These are phyloP conservation scores for Peribatodes rhomboidaria DNA, from an alignment of 2,888 invertebrate species.

Conservation along the genomic window DNA sequence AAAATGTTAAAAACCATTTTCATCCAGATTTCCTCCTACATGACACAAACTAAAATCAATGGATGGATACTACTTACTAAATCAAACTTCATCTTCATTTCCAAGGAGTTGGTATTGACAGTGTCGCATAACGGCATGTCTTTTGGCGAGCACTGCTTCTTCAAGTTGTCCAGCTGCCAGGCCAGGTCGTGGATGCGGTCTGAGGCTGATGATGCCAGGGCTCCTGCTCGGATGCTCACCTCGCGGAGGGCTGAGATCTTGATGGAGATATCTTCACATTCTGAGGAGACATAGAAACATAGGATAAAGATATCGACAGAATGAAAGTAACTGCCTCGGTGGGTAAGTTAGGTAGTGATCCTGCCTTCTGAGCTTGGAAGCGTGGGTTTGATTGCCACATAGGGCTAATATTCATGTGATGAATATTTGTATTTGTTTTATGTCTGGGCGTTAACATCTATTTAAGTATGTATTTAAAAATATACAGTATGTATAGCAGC, in stretches of 20 bases:
- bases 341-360: no score
- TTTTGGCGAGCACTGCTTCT: conserved; percentile 89
- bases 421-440: no score
- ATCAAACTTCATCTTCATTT: conserved; percentile 88
- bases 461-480: no score
- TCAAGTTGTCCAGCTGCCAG: conserved; percentile 85
- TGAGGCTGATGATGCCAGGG: conserved; percentile 83
- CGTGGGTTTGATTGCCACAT: no score
- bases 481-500: no score
- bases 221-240: conserved; percentile 84
- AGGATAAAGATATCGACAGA: not conserved
- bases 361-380: no score
- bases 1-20: no score
- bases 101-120: conserved; percentile 90
- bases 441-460: no score
- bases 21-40: no score
- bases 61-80: conserved; percentile 84
- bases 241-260: conserved; percentile 86
- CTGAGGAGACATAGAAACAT: conserved; percentile 64
- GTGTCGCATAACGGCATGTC: conserved; percentile 92
- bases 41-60: no score
- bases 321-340: no score
- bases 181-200: conserved; percentile 87
- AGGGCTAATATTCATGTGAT: no score
- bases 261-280: conserved; percentile 85